Conservation (phyloP, 1,140 invertebrate genomes). For the Luehdorfia chinensis region DNA sequence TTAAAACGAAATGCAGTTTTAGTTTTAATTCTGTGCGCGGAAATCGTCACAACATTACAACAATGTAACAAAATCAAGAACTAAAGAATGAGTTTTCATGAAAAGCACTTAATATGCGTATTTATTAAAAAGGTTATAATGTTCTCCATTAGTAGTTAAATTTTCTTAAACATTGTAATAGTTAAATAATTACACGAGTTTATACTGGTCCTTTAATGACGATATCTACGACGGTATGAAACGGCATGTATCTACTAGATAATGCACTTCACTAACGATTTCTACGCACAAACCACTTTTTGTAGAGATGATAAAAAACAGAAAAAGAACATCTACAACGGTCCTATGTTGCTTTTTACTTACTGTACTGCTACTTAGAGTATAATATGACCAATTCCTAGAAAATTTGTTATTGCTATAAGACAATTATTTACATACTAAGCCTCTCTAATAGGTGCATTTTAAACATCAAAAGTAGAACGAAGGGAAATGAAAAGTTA, state of each 20-base stretch:
- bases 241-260: too few species aligned
- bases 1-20: background rate
- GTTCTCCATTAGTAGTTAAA: too few species aligned
- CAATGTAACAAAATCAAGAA: too few species aligned
- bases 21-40: background rate
- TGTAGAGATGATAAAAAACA: background rate
- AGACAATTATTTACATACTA: constrained; percentile 55
- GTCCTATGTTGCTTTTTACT: constrained; percentile 16
- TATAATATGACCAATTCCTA: constrained; percentile 26
- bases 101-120: too few species aligned
- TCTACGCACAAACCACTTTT: constrained; percentile 12
- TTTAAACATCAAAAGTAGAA: constrained; percentile 61
- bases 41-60: background rate
- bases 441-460: constrained; percentile 34
- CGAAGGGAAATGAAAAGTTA: constrained; percentile 37
- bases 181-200: too few species aligned
- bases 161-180: too few species aligned
- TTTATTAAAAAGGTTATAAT: too few species aligned
- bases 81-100: too few species aligned
- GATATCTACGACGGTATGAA: too few species aligned
- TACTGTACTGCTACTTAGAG: constrained; percentile 21
- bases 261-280: constrained; percentile 21
- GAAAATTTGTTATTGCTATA: constrained; percentile 64
- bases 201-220: too few species aligned
- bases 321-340: constrained; percentile 10